Conservation (phyloP, 1,140 invertebrate species). For the Drosophila bifasciata region DNA sequence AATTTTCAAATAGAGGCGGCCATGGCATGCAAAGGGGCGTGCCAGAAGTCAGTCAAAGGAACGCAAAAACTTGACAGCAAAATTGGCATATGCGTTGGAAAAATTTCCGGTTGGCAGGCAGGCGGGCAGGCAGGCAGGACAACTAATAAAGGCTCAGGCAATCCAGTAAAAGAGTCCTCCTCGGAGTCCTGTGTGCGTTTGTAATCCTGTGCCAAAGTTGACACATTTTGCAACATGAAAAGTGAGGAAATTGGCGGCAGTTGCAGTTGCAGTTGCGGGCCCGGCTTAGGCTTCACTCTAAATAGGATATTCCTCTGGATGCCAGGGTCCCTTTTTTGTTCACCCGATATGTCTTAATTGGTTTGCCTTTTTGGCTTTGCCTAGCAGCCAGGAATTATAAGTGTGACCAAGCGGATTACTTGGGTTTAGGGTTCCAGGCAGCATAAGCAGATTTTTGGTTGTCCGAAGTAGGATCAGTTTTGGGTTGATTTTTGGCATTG, state of each 20-base stretch:
- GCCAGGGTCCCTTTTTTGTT: conserved; percentile 1
- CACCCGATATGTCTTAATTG: conserved; percentile 49
- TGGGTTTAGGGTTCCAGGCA: not conserved
- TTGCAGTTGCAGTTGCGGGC: conserved; percentile 41
- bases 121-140: conserved; percentile 32
- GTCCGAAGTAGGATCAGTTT: not conserved
- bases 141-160: conserved; percentile 64
- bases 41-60: conserved; percentile 32
- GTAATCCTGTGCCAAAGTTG: conserved; percentile 72
- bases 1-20: conserved; percentile 22
- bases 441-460: conserved; percentile 2
- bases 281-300: conserved; percentile 48
- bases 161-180: conserved; percentile 8
- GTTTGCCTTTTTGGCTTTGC: conserved; percentile 30
- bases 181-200: conserved; percentile 18
- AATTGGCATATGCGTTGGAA: conserved; percentile 77
- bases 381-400: conserved; percentile 2
- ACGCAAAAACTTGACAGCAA: conserved; percentile 67
- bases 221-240: conserved; percentile 75
- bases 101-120: conserved; percentile 55
- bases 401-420: conserved; percentile 12
- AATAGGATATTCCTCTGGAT: conserved; percentile 48
- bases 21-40: not conserved
- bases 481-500: no score
- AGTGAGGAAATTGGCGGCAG: conserved; percentile 69